These are phyloP conservation scores for Lochmaea crataegi DNA, from an alignment of 2,888 invertebrate species.

Conservation along the genomic window DNA sequence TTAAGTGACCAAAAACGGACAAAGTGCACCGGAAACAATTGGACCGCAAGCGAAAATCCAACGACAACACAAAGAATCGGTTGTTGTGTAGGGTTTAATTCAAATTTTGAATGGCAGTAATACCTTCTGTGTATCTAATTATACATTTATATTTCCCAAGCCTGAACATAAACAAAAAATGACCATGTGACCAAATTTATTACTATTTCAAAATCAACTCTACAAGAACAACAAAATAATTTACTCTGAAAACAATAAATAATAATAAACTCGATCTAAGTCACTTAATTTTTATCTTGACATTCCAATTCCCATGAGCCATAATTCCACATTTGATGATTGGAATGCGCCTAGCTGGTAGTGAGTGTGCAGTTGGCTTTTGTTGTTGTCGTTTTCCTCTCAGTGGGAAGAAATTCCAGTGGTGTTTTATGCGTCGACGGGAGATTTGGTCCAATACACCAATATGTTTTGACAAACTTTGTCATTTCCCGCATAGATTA, in stretches of 20 bases:
- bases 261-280: slow-evolving; percentile 17
- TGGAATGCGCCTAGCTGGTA: slow-evolving; percentile 29
- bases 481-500: slow-evolving; percentile 13
- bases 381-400: slow-evolving; percentile 30
- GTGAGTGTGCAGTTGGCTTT: slow-evolving; percentile 23
- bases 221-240: slow-evolving; percentile 10
- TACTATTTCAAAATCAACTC: not conserved
- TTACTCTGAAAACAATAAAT: slow-evolving; percentile 17
- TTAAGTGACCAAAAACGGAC: too few species aligned
- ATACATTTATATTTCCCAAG: too few species aligned
- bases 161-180: not conserved
- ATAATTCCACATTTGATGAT: slow-evolving; percentile 33
- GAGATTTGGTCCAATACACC: slow-evolving; percentile 29
- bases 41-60: too few species aligned
- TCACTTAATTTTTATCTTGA: slow-evolving; percentile 27
- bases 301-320: slow-evolving; percentile 28
- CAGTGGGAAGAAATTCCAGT: slow-evolving; percentile 35
- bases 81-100: too few species aligned
- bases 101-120: too few species aligned
- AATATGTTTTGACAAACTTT: slow-evolving; percentile 30
- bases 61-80: too few species aligned
- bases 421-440: slow-evolving; percentile 31
- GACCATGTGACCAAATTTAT: not conserved
- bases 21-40: too few species aligned
- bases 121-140: too few species aligned